A percentile compares a stretch with the other conserved stretches of the same genome.
These are phyloP conservation scores for Heliconius congener DNA, from an alignment of 1,140 invertebrate species.

Conservation along the genomic window DNA sequence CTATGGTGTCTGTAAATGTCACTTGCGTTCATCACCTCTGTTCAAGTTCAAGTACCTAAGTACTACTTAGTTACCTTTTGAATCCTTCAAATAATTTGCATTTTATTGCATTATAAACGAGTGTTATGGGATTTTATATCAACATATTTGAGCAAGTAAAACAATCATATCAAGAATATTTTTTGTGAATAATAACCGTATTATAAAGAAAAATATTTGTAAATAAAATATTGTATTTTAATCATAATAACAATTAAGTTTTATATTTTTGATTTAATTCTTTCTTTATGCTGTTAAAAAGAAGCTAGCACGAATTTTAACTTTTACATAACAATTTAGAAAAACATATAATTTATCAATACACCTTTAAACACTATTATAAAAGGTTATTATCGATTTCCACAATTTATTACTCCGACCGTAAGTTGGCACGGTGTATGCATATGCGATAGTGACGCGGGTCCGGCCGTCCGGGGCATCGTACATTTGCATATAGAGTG, in stretches of 20 bases:
- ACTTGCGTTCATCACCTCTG: conserved; percentile 58
- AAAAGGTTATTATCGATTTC: conserved; percentile 17
- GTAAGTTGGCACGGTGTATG: conserved; percentile 26
- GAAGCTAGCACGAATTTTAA: no score
- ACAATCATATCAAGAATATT: neutral
- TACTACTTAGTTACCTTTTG: neutral
- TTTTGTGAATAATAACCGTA: neutral
- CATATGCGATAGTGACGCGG: conserved; percentile 50
- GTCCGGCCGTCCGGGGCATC: conserved; percentile 46
- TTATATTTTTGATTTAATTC: no score
- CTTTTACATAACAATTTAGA: no score
- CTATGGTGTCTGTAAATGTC: conserved; percentile 48
- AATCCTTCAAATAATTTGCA: neutral
- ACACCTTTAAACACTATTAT: neutral
- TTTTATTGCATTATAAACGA: neutral
- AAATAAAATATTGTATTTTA: no score
- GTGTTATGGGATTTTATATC: neutral
- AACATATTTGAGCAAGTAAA: neutral
- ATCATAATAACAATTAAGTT: no score
- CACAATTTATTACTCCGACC: conserved; percentile 14
- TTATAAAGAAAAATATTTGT: no score
- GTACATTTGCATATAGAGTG: conserved; percentile 62
- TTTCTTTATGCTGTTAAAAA: no score
- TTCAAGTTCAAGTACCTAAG: conserved; percentile 71
- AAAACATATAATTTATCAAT: neutral